Evolutionary conservation across 2,113 vertebrate genomes (phyloP).

Genomic region (Isurus oxyrinchus): DNA sequence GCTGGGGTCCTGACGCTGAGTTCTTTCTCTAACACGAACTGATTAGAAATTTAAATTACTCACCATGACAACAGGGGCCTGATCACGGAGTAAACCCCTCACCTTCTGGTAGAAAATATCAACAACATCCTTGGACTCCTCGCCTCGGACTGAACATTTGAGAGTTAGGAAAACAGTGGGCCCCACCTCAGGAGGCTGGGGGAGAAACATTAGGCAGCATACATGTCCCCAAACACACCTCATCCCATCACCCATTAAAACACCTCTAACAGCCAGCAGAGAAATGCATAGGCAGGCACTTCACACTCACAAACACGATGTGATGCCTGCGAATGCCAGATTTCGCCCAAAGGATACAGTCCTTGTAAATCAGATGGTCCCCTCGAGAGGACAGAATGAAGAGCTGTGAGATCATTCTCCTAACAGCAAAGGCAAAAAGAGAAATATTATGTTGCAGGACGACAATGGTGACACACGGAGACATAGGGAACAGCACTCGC

Average conservation of each 20-base stretch:
- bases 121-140: conserved; percentile 56
- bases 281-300: too few species aligned
- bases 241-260: too few species aligned
- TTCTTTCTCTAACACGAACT: background rate
- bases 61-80: conserved; percentile 82
- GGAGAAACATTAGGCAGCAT: too few species aligned
- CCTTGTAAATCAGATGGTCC: conserved; percentile 78
- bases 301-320: too few species aligned
- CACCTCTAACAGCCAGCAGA: too few species aligned
- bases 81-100: conserved; percentile 65
- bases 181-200: background rate
- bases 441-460: too few species aligned
- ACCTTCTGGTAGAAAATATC: conserved; percentile 71
- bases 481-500: too few species aligned
- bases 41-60: conserved; percentile 49
- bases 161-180: conserved; percentile 41
- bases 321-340: too few species aligned
- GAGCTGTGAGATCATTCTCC: conserved; percentile 72
- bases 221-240: too few species aligned
- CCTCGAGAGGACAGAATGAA: conserved; percentile 81
- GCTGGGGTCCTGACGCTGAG: background rate
- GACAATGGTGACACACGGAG: too few species aligned
- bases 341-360: conserved; percentile 66
- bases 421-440: too few species aligned
- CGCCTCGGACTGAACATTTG: conserved; percentile 61